Evolutionary conservation across 1,140 invertebrate genomes (phyloP).

Genomic region (Arctopsyche grandis): DNA sequence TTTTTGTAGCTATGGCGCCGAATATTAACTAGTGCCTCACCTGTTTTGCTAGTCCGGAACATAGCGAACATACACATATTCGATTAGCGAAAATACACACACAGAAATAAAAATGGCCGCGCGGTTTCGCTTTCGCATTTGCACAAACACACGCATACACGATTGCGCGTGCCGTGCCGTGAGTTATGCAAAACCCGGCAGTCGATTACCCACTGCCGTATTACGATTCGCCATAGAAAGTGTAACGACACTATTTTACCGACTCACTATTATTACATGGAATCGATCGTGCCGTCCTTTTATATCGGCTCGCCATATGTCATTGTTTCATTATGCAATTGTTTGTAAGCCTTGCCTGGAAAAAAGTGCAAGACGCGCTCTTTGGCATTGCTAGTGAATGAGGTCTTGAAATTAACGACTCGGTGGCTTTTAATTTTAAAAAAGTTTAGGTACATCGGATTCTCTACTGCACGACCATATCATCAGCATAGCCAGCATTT

Average conservation of each 20-base stretch:
- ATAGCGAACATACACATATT: background rate
- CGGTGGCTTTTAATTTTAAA: no score
- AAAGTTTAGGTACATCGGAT: no score
- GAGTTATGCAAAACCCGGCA: slow-evolving; percentile 27
- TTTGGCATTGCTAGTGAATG: no score
- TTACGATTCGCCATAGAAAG: slow-evolving; percentile 21
- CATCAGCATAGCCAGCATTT: no score
- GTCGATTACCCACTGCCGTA: background rate
- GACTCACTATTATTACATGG: no score
- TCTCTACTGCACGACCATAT: no score
- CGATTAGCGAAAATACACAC: background rate
- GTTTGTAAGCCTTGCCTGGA: no score
- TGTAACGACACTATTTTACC: background rate
- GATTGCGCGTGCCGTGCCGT: background rate
- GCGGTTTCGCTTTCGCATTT: background rate
- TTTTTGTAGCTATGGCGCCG: background rate
- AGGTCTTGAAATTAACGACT: no score
- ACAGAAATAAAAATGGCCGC: background rate
- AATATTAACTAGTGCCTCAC: slow-evolving; percentile 10
- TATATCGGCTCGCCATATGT: no score
- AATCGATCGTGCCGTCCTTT: no score
- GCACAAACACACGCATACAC: background rate
- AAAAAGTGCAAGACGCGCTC: no score
- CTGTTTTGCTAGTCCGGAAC: background rate
- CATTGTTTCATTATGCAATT: no score